Evolutionary conservation across 2,888 invertebrate genomes (phyloP), one percentile per base, ranked within the genome.

Genomic region (Endomychus coccineus): DNA sequence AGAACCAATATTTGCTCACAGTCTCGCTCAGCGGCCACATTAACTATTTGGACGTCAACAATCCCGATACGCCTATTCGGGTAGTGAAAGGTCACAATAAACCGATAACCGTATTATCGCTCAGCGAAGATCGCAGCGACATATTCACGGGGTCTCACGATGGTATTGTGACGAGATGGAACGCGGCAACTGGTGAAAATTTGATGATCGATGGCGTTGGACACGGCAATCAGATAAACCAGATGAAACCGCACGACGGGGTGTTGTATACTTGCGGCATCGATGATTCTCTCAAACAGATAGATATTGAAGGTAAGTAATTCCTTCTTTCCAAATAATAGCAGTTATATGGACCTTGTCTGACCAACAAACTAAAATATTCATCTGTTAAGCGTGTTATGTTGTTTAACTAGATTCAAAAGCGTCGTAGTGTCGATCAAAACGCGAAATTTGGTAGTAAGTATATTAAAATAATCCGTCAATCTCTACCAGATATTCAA

Each of bases 51-150:
- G 91, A 97, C 63, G 73, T 84, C 4, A 80, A 86, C 48, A 82
- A 88, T 67, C 88, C 95, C 1, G 69, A 75, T 30, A 83, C 79
- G 56, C 92, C 94, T 0, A 61, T 80, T 28, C 78, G 82, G 36
- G 67, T 92, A 36, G 68, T 95, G 40, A 94, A 91, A 76, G 98
- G 98, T 0, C 98, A 98, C 69, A 96, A 95, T 67, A 97, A 96
- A 64, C 94, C 97, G 1, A 92, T 98, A 48, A 96, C 95, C 2
- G 84, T 92, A 17, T 69, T 97, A 54, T 76, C 85, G 0, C 62
- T 89, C 25, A 80, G 78, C 49, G 79, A 81, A 30, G 85, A 86
- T 58, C 73, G 78, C 39, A 71, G 74, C 30, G 77, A 74, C 10
- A 81, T 96, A 41, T 95, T 83, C 63, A 95, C 96, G 0, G 94